Evolutionary conservation across 2,113 vertebrate genomes (phyloP), one percentile per base, ranked within the genome.

Genomic region (Leptobrachium ailaonicum): DNA sequence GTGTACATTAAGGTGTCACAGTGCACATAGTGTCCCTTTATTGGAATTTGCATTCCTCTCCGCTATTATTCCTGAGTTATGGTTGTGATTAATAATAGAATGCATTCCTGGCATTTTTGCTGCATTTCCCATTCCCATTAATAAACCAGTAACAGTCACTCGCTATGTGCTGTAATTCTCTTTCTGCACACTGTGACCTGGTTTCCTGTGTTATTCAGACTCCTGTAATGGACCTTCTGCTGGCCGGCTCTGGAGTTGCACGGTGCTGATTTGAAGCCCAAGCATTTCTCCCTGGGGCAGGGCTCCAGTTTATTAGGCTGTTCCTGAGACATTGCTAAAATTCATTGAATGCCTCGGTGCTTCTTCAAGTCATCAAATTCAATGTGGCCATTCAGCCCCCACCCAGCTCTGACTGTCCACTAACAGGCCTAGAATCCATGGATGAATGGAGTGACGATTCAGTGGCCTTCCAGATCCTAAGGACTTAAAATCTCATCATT

Each of bases 271-370:
- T 66, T 56, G 60, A 62, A 62, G 56, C 62, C 41, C 60, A 45
- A n/a, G 56, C 63, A 58, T 73, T 73, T 60, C 63, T 44, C 13
- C 41, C 14, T 44, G 56, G 78, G 78, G 71, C 63, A 67, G 63
- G 71, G 78, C 41, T 45, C 50, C 0, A 41, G 13, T 73, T 73
- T 74, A 80, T 74, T 67, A 68, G 20, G 2, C 71, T 67, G 20
- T 32, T n/a, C 42, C 77, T 66, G 60, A 40, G n/a, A 79, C 70
- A 79, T 79, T 79, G 70, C 66, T 79, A 79, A 79, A 73, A 79
- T 79, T n/a, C 50, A 72, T 12, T 45, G 13, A 45, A 79, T 79
- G 47, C 43, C 32, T 77, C 32, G 42, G 8, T 50, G 4, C 47
- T 5, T 50, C 47, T 50, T 5, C 47, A 50, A 50, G 8, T 50